Evolutionary conservation across 2,797 vertebrate species (phyloP).

Genomic region (Helarctos malayanus): DNA sequence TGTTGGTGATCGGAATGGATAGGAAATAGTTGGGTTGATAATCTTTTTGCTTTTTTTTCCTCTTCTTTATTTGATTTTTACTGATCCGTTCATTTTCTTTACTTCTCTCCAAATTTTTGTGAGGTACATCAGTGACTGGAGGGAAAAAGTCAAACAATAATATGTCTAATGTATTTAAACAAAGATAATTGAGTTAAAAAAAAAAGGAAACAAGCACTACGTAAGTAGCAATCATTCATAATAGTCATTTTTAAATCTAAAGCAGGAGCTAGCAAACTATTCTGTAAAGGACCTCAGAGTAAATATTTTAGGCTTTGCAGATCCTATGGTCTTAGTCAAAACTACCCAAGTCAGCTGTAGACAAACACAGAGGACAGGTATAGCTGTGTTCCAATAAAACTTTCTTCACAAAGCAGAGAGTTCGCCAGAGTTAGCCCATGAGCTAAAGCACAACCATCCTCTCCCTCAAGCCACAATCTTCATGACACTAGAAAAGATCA

Average conservation of each 20-base stretch:
- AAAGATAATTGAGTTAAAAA: conserved; percentile 38
- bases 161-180: conserved; percentile 32
- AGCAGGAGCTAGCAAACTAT: background rate
- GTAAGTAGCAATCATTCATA: background rate
- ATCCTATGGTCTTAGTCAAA: background rate
- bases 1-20: conserved; percentile 96
- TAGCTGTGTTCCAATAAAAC: background rate
- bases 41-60: conserved; percentile 90
- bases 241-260: conserved; percentile 36
- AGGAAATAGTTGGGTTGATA: conserved; percentile 96
- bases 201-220: background rate
- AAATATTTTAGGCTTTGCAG: background rate
- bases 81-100: conserved; percentile 88
- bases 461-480: background rate
- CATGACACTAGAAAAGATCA: background rate
- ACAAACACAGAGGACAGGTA: background rate
- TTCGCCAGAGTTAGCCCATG: background rate
- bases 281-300: background rate
- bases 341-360: background rate
- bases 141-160: conserved; percentile 55
- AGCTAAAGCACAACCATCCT: background rate
- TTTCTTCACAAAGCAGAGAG: conserved; percentile 7
- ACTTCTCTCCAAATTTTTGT: conserved; percentile 89
- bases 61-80: conserved; percentile 88
- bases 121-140: conserved; percentile 84